phyloP scores from a whole-genome alignment of 1,140 invertebrate genomes.

The Mylabris phalerata region DNA sequence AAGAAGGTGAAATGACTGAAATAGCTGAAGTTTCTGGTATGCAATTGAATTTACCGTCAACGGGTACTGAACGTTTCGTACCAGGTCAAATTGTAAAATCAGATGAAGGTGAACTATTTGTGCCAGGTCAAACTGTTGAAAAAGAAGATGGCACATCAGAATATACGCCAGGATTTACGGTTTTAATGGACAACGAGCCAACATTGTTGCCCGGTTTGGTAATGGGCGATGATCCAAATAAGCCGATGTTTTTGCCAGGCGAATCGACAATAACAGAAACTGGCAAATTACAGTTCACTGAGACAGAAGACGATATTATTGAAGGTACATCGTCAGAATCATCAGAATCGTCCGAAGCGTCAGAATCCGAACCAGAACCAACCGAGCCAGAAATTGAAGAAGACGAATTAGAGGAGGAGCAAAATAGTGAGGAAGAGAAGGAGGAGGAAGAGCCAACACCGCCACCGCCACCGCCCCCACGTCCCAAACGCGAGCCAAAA shows the following conservation, averaged over 20 bases:
- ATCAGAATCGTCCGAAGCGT: conserved; percentile 13
- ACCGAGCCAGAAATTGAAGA: conserved; percentile 27
- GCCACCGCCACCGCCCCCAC: conserved; percentile 21
- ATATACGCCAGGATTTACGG: conserved; percentile 67
- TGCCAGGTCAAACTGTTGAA: conserved; percentile 64
- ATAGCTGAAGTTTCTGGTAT: conserved; percentile 57
- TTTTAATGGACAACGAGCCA: conserved; percentile 59
- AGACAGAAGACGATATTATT: conserved; percentile 34
- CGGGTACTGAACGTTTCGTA: conserved; percentile 38
- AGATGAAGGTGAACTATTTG: conserved; percentile 58
- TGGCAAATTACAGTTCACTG: conserved; percentile 44
- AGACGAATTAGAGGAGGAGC: conserved; percentile 33
- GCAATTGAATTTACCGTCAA: conserved; percentile 57
- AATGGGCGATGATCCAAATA: conserved; percentile 40
- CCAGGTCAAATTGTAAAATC: conserved; percentile 62
- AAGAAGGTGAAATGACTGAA: conserved; percentile 52
- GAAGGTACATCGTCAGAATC: conserved; percentile 2
- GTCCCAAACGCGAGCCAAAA: conserved; percentile 30
- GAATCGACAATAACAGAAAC: conserved; percentile 48
- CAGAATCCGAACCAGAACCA: conserved; percentile 8
- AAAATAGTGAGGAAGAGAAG: conserved; percentile 33
- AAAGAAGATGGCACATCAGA: conserved; percentile 52
- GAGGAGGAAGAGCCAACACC: conserved; percentile 14
- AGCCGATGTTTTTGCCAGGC: conserved; percentile 52
- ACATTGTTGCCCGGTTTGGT: conserved; percentile 53